Evolutionary conservation across 2,888 invertebrate species (phyloP).

Genomic region (Apodemia mormo): DNA sequence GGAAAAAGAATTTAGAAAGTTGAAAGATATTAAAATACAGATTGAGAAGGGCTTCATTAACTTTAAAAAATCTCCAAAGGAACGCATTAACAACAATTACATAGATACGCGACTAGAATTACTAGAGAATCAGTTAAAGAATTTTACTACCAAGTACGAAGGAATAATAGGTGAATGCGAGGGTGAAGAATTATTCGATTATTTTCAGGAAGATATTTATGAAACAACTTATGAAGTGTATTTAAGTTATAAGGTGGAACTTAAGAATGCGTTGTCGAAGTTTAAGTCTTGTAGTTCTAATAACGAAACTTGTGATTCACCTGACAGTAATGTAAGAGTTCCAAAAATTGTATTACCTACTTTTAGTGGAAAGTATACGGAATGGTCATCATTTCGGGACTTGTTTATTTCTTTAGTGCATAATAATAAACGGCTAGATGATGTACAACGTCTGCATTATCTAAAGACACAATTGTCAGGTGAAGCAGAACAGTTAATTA

Average conservation of each 20-base stretch:
- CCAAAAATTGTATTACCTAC: slow-evolving; percentile 34
- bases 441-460: slow-evolving; percentile 38
- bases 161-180: slow-evolving; percentile 5
- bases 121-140: background rate
- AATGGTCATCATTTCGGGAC: slow-evolving; percentile 31
- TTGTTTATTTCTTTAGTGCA: slow-evolving; percentile 35
- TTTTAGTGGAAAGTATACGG: slow-evolving; percentile 35
- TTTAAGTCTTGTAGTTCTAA: slow-evolving; percentile 5
- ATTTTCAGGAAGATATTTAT: slow-evolving; percentile 16
- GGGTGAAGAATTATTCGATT: background rate
- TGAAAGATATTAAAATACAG: too few species aligned
- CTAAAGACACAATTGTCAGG: slow-evolving; percentile 34
- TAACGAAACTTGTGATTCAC: slow-evolving; percentile 6
- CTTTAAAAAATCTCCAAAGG: too few species aligned
- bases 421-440: slow-evolving; percentile 30
- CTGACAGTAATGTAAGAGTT: slow-evolving; percentile 24
- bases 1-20: too few species aligned
- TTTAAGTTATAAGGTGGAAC: slow-evolving; percentile 5
- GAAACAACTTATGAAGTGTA: slow-evolving; percentile 14
- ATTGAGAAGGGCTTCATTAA: too few species aligned
- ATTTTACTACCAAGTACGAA: slow-evolving; percentile 4
- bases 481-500: slow-evolving; percentile 37
- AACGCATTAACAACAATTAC: too few species aligned
- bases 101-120: too few species aligned
- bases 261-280: background rate